Conservation (phyloP, 2,113 vertebrate species). For the Pomatorhinus ruficollis region DNA sequence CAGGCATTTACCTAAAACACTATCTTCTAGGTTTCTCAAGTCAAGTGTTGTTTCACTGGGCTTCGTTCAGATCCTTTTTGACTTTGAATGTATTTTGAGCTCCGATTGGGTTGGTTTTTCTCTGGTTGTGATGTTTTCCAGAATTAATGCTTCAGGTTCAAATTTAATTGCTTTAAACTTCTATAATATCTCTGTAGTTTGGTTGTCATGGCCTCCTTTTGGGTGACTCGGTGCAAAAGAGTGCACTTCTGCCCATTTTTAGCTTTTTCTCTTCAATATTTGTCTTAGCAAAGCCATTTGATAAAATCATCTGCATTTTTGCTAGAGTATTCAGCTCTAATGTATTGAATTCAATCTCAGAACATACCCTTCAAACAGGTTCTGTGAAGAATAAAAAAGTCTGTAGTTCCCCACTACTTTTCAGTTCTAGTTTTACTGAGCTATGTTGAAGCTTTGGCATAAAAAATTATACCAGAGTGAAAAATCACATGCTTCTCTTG, state of each 20-base stretch:
- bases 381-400: background rate
- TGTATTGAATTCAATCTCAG: background rate
- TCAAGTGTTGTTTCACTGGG: background rate
- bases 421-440: background rate
- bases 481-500: background rate
- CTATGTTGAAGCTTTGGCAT: background rate
- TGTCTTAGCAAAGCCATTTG: background rate
- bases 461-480: background rate
- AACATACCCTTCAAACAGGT: background rate
- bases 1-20: background rate
- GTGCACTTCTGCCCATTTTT: background rate
- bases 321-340: background rate
- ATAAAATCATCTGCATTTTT: background rate
- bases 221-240: background rate
- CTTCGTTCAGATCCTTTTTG: background rate
- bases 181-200: background rate
- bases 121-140: background rate
- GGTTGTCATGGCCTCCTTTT: background rate
- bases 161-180: background rate
- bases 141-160: background rate
- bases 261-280: background rate
- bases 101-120: accelerated
- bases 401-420: background rate
- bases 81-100: background rate
- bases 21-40: background rate